phyloP scores from a whole-genome alignment of 2,113 vertebrate species.

The Oceanodroma tethys region DNA sequence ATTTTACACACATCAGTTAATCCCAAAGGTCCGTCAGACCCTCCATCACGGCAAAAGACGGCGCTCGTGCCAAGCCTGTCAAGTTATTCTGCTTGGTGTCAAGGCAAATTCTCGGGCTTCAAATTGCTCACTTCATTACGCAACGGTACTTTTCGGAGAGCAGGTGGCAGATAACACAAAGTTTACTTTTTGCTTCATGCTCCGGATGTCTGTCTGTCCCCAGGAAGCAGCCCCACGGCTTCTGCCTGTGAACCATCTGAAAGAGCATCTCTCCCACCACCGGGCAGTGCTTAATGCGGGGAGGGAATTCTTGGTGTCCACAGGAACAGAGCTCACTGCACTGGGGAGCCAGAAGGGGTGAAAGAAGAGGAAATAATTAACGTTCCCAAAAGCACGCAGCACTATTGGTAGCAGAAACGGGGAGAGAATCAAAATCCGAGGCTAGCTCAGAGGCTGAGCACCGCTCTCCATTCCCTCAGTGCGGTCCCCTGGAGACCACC shows the following conservation, averaged over 20 bases:
- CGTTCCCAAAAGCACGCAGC: fast-evolving
- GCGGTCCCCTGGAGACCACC: not conserved
- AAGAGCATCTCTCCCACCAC: not conserved
- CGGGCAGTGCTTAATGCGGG: fast-evolving
- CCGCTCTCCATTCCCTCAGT: not conserved
- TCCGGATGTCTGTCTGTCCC: not conserved
- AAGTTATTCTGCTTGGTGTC: not conserved
- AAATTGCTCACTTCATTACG: fast-evolving
- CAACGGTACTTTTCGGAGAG: not conserved
- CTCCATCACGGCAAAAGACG: not conserved
- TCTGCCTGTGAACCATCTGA: not conserved
- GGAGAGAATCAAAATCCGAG: not conserved
- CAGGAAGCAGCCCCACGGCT: not conserved
- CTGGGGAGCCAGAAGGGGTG: not conserved
- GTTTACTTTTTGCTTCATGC: not conserved
- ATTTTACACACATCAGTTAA: not conserved
- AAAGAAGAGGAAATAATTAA: not conserved
- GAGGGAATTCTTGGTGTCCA: not conserved
- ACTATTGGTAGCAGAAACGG: not conserved
- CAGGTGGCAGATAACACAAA: not conserved
- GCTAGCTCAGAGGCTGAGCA: not conserved
- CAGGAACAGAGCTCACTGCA: fast-evolving
- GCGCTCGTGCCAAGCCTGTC: fast-evolving
- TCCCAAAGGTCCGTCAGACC: not conserved
- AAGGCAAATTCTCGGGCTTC: not conserved